Percentiles rank a stretch among this genome's conserved stretches.
phyloP scores from a whole-genome alignment of 1,140 invertebrate species.

The Hesperophylax magnus region DNA sequence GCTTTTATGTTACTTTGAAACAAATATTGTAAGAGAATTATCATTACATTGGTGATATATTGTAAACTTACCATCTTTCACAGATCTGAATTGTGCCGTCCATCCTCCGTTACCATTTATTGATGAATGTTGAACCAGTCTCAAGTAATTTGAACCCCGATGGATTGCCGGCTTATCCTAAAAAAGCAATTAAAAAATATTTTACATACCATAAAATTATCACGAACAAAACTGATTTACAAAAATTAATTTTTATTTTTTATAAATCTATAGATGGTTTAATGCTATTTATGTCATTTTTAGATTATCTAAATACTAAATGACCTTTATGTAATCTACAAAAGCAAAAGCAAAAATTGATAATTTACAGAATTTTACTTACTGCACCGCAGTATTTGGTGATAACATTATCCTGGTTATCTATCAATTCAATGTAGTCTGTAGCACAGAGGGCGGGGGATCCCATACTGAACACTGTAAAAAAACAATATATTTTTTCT shows the following conservation, averaged over 20 bases:
- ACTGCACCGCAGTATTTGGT: conserved; percentile 44
- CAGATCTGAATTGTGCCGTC: conserved; percentile 6
- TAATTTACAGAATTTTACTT: neutral
- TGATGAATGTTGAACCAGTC: conserved; percentile 40
- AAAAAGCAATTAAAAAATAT: neutral
- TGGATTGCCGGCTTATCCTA: conserved; percentile 9
- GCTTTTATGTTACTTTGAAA: no score
- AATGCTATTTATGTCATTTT: no score
- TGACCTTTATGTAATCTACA: neutral
- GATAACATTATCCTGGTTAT: conserved; percentile 16
- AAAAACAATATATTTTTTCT: neutral
- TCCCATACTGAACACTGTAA: conserved; percentile 46
- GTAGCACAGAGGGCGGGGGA: conserved; percentile 10
- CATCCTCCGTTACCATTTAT: conserved; percentile 42
- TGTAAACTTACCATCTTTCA: neutral
- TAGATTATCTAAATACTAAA: neutral
- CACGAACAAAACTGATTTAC: no score
- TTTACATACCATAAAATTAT: no score
- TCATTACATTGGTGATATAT: no score
- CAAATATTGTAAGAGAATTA: no score
- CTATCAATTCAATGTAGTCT: conserved; percentile 40
- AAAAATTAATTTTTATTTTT: no score
- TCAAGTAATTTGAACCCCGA: conserved; percentile 22
- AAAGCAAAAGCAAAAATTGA: no score
- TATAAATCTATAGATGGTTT: no score